Conservation (phyloP, 2,888 invertebrate species). For the Campoletis raptor region DNA sequence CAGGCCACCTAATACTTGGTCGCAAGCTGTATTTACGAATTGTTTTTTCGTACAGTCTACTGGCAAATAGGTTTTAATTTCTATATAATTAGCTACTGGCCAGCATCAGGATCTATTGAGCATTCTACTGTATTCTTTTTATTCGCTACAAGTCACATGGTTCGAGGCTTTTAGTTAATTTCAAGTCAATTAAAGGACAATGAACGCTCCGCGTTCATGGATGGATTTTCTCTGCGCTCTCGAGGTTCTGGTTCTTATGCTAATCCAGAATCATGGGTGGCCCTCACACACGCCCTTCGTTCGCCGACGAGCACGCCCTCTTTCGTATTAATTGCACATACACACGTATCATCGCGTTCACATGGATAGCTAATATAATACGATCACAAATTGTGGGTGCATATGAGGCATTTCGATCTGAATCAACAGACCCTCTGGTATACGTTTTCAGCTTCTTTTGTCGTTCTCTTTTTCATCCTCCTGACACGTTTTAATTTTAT, state of each 20-base stretch:
- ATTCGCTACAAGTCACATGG: neutral
- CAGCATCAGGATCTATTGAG: neutral
- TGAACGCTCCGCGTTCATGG: constrained; percentile 24
- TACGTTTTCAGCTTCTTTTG: neutral
- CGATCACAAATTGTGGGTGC: constrained; percentile 21
- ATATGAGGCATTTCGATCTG: constrained; percentile 19
- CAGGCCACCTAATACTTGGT: neutral
- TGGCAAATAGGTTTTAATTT: neutral
- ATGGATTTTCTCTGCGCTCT: constrained; percentile 54
- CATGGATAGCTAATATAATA: constrained; percentile 30
- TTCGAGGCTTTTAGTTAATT: neutral
- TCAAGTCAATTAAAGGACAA: constrained; percentile 19
- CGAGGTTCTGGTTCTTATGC: constrained; percentile 74
- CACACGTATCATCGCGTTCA: constrained; percentile 28
- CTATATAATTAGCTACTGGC: too few relatives aligned
- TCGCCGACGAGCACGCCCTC: constrained; percentile 67
- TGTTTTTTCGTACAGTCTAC: neutral
- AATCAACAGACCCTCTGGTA: neutral
- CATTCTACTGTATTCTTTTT: neutral
- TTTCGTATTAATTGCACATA: constrained; percentile 68
- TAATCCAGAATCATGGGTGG: constrained; percentile 77
- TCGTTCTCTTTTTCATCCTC: neutral
- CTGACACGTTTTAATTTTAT: neutral
- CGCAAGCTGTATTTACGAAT: neutral
- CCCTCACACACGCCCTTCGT: constrained; percentile 69